Evolutionary conservation across 2,888 invertebrate genomes (phyloP).

Genomic region (Eristalis tenax): DNA sequence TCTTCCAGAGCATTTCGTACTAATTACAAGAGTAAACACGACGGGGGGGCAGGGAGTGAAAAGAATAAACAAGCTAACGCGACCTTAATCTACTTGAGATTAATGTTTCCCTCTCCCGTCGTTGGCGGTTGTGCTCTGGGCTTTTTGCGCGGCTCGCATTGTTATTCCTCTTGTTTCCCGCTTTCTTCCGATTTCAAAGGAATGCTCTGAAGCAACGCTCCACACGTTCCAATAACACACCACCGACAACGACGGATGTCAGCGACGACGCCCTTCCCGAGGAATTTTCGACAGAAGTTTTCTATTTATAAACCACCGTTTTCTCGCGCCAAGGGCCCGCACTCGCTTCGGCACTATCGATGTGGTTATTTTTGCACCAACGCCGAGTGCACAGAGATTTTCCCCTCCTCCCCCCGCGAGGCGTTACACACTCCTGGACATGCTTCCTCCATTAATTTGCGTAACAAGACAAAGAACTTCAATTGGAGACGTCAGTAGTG

Average conservation of each 20-base stretch:
- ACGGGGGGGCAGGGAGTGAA: background rate
- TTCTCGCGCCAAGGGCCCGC: slow-evolving; percentile 5
- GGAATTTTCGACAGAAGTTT: background rate
- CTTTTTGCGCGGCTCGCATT: slow-evolving; percentile 27
- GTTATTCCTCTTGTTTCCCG: background rate
- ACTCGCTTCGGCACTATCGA: background rate
- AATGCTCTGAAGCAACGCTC: background rate
- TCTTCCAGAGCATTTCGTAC: slow-evolving; percentile 22
- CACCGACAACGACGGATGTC: background rate
- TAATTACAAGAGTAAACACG: slow-evolving; percentile 31
- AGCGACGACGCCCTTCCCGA: slow-evolving; percentile 25
- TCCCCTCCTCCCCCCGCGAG: background rate
- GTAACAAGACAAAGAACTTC: slow-evolving; percentile 46
- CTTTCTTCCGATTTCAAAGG: background rate
- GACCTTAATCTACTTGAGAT: slow-evolving; percentile 52
- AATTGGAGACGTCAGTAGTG: slow-evolving; percentile 35
- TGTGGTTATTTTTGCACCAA: slow-evolving; percentile 19
- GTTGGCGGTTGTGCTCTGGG: background rate
- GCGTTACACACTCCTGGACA: background rate
- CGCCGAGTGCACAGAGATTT: background rate
- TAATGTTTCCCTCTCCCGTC: slow-evolving; percentile 4
- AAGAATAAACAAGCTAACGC: slow-evolving; percentile 7
- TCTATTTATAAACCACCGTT: slow-evolving; percentile 39
- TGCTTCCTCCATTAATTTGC: slow-evolving; percentile 58
- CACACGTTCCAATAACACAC: background rate